Evolutionary conservation across 2,113 vertebrate species (phyloP).

Genomic region (Oncorhynchus nerka): DNA sequence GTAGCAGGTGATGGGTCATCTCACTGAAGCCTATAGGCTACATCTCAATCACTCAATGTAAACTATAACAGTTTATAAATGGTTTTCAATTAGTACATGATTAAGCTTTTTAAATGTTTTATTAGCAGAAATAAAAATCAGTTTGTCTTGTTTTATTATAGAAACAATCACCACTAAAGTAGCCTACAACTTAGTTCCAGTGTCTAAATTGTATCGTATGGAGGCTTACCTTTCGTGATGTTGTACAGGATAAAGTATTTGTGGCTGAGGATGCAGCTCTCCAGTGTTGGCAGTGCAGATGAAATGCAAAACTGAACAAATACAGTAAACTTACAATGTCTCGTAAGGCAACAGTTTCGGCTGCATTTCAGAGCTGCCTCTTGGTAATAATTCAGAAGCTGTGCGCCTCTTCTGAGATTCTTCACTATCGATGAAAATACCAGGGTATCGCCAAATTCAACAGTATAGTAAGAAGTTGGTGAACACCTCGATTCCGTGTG

Average conservation of each 20-base stretch:
- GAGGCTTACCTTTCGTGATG: slow-evolving; percentile 81
- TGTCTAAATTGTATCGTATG: background rate
- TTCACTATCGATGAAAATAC: slow-evolving; percentile 79
- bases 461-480: slow-evolving; percentile 84
- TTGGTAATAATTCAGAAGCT: slow-evolving; percentile 75
- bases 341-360: slow-evolving; percentile 82
- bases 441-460: slow-evolving; percentile 90
- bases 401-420: slow-evolving; percentile 85
- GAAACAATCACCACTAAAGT: background rate
- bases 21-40: background rate
- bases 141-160: background rate
- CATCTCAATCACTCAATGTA: background rate
- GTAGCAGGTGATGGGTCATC: too few relatives aligned
- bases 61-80: too few relatives aligned
- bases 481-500: slow-evolving; percentile 75
- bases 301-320: slow-evolving; percentile 48
- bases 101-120: too few relatives aligned
- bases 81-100: background rate
- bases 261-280: slow-evolving; percentile 84
- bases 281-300: slow-evolving; percentile 85
- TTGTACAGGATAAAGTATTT: slow-evolving; percentile 84
- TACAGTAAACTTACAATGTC: slow-evolving; percentile 68
- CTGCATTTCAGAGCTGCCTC: slow-evolving; percentile 82
- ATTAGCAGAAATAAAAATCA: background rate
- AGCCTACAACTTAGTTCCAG: background rate